A percentile compares a stretch with the other conserved stretches of the same genome.
Evolutionary conservation across 2,797 vertebrate species (phyloP).

Genomic region (Pempheris klunzingeri): DNA sequence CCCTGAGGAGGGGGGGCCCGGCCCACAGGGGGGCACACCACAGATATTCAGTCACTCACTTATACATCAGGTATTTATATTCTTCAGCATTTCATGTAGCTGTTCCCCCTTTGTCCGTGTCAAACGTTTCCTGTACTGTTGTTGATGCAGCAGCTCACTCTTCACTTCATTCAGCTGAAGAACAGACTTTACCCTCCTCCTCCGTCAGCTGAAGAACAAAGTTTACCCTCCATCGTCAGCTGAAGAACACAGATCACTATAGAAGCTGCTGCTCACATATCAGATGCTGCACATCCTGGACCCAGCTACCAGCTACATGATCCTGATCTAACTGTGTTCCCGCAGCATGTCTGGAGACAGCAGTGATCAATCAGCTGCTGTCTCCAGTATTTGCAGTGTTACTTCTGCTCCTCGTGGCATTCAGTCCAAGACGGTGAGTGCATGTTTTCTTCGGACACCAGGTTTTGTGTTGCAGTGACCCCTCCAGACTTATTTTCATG

Average conservation of each 20-base stretch:
- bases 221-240: not conserved
- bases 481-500: not conserved
- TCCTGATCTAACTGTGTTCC: not conserved
- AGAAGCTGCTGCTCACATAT: conserved; percentile 19
- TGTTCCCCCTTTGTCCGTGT: not conserved
- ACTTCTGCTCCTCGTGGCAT: not conserved
- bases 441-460: not conserved
- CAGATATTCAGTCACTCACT: not conserved
- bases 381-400: not conserved
- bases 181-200: no score
- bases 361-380: not conserved
- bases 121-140: no score
- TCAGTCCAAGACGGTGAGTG: conserved; percentile 2
- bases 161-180: no score
- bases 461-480: conserved; percentile 1
- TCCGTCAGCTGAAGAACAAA: no score
- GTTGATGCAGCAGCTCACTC: no score
- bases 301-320: conserved; percentile 4
- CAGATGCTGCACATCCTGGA: conserved; percentile 47
- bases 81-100: not conserved
- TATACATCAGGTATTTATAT: not conserved
- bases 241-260: conserved; percentile 10
- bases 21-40: not conserved
- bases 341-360: no score
- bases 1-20: not conserved